Conservation (phyloP, 2,888 invertebrate species). For the Marasmarcha lunaedactyla region DNA sequence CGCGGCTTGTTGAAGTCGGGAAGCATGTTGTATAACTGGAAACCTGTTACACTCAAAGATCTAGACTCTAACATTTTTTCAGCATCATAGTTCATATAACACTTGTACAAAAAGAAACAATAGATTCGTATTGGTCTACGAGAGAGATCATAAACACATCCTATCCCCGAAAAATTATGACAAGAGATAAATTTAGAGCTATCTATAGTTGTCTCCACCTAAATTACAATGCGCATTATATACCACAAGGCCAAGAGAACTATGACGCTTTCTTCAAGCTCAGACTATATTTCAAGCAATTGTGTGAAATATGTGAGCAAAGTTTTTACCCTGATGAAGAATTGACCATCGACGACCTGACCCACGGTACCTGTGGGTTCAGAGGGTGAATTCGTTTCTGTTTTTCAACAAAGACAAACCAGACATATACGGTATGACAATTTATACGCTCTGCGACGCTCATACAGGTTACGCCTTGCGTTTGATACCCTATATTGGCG, state of each 20-base stretch:
- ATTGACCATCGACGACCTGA: constrained; percentile 12
- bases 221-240: constrained; percentile 15
- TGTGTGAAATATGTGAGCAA: constrained; percentile 11
- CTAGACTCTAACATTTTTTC: no score
- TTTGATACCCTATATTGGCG: constrained; percentile 14
- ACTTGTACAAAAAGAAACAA: constrained; percentile 14
- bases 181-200: constrained; percentile 14
- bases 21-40: constrained; percentile 9
- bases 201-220: constrained; percentile 17
- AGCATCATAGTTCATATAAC: constrained; percentile 12
- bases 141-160: constrained; percentile 14
- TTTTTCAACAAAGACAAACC: constrained; percentile 16
- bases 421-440: constrained; percentile 15
- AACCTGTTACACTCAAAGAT: no score
- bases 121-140: constrained; percentile 17
- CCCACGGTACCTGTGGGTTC: constrained; percentile 17
- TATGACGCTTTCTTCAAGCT: constrained; percentile 15
- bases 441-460: constrained; percentile 14
- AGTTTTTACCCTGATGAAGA: constrained; percentile 13
- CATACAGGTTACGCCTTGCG: constrained; percentile 14
- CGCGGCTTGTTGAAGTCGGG: constrained; percentile 1
- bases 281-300: constrained; percentile 15
- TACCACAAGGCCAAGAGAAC: constrained; percentile 10
- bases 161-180: constrained; percentile 14
- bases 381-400: constrained; percentile 13